phyloP scores from a whole-genome alignment of 2,113 vertebrate species.

The Crypturellus undulatus region DNA sequence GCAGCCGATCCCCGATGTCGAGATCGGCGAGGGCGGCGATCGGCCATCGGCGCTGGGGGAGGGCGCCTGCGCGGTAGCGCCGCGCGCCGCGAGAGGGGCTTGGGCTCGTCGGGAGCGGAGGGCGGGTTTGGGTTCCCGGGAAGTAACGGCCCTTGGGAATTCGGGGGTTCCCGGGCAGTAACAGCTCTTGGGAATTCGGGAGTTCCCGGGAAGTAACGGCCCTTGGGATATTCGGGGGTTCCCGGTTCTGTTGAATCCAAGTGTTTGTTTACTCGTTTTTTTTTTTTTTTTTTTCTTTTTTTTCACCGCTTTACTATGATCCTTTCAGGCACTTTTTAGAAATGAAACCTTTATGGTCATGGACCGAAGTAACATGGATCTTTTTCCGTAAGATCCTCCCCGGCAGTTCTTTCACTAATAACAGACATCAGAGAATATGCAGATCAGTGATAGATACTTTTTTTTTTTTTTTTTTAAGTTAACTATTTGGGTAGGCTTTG shows the following conservation, averaged over 20 bases:
- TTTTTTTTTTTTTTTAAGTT: no score
- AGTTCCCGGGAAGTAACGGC: not conserved
- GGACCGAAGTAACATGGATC: not conserved
- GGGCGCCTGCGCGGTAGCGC: no score
- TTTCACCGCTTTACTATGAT: not conserved
- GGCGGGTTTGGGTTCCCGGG: not conserved
- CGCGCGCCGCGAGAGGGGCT: no score
- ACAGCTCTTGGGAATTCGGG: not conserved
- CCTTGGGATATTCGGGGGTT: not conserved
- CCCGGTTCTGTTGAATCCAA: not conserved
- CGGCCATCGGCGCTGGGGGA: not conserved
- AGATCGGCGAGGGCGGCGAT: not conserved
- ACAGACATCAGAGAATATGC: not conserved
- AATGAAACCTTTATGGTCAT: not conserved
- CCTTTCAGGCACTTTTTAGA: not conserved
- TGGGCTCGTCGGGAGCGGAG: not conserved
- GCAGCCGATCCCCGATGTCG: not conserved
- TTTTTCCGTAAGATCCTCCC: not conserved
- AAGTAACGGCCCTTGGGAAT: not conserved
- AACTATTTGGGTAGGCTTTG: not conserved
- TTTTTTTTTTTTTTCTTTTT: not conserved
- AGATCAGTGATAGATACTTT: no score
- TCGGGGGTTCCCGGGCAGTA: not conserved
- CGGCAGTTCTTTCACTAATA: rapidly evolving
- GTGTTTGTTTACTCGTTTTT: not conserved